Evolutionary conservation across 2,888 invertebrate species (phyloP).

Genomic region (Desoria tigrina): DNA sequence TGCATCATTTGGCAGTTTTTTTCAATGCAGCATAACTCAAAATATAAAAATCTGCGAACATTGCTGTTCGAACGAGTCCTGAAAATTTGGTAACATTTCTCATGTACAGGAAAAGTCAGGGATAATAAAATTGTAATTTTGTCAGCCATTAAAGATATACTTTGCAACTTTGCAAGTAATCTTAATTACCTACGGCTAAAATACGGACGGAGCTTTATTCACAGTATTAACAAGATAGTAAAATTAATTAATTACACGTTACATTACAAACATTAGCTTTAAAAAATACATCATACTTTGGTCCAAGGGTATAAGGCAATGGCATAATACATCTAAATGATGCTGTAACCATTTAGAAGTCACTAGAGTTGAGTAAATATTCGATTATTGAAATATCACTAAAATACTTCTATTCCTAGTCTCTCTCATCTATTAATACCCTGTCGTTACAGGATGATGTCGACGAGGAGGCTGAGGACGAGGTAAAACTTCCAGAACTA

Average conservation of each 20-base stretch:
- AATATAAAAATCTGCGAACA: no score
- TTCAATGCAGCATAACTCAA: no score
- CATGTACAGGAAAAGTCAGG: no score
- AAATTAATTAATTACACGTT: conserved; percentile 39
- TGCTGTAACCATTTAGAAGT: conserved; percentile 6
- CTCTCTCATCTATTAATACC: conserved; percentile 33
- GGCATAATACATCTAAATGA: neutral
- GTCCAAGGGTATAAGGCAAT: conserved; percentile 24
- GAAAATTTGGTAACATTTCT: no score
- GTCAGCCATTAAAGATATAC: no score
- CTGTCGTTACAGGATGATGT: conserved; percentile 52
- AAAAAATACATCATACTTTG: conserved; percentile 48
- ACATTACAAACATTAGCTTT: conserved; percentile 44
- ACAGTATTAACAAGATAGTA: neutral
- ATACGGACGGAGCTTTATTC: no score
- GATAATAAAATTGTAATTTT: no score
- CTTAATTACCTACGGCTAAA: no score
- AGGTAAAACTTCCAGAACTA: conserved; percentile 52
- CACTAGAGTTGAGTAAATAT: conserved; percentile 12
- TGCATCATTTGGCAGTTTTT: no score
- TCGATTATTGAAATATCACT: conserved; percentile 9
- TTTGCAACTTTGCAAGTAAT: no score
- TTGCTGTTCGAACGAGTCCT: no score
- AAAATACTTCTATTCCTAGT: conserved; percentile 4
- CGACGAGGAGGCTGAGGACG: conserved; percentile 52